Evolutionary conservation across 2,888 invertebrate genomes (phyloP).

Genomic region (Zygaena filipendulae): DNA sequence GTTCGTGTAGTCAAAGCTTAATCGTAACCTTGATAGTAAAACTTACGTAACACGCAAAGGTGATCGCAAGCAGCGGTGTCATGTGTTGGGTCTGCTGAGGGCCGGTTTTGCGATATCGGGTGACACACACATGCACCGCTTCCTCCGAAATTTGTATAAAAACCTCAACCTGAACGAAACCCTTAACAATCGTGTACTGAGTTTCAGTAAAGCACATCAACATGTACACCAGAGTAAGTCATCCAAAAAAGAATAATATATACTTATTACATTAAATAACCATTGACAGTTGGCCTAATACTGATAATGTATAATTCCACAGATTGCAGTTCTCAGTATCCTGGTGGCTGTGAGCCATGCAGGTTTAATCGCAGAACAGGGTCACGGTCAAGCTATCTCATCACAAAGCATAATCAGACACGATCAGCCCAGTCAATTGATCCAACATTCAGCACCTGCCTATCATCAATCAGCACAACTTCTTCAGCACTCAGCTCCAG

Average conservation of each 20-base stretch:
- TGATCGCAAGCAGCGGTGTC: conserved; percentile 49
- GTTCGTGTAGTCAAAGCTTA: no score
- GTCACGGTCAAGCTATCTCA: conserved; percentile 42
- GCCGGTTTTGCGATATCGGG: conserved; percentile 51
- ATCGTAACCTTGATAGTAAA: conserved; percentile 50
- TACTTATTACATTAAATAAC: conserved; percentile 1
- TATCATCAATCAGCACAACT: conserved; percentile 24
- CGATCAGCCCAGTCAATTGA: conserved; percentile 36
- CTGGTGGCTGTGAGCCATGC: conserved; percentile 56
- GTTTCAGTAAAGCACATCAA: conserved; percentile 39
- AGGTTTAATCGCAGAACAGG: conserved; percentile 39
- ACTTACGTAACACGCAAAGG: conserved; percentile 55
- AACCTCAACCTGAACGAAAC: conserved; percentile 40
- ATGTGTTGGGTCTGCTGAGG: conserved; percentile 24
- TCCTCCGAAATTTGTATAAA: conserved; percentile 46
- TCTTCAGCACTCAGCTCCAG: conserved; percentile 19
- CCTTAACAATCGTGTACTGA: conserved; percentile 46
- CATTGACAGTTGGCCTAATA: no score
- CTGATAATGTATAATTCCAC: conserved; percentile 21
- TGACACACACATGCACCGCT: conserved; percentile 33
- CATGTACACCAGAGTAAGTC: conserved; percentile 57
- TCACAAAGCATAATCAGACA: conserved; percentile 54
- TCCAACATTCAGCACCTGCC: conserved; percentile 23
- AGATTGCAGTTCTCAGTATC: conserved; percentile 50
- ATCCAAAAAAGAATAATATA: no score